phyloP scores from a whole-genome alignment of 2,888 invertebrate genomes.

The Tupiocoris notatus region DNA sequence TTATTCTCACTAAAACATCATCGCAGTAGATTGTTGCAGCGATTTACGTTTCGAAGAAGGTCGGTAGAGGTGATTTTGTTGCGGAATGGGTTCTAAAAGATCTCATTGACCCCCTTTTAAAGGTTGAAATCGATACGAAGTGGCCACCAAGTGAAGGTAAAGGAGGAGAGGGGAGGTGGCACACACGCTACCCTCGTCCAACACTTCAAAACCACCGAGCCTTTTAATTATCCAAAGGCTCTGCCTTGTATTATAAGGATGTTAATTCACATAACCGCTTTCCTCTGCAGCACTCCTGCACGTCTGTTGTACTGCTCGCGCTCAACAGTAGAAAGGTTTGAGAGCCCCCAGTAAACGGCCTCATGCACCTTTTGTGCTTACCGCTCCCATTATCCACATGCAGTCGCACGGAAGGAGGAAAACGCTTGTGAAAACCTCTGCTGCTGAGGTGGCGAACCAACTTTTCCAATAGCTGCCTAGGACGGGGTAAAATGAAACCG shows the following conservation, averaged over 20 bases:
- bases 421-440: slow-evolving; percentile 6
- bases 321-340: background rate
- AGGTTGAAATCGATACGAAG: slow-evolving; percentile 29
- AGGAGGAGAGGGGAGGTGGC: background rate
- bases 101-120: slow-evolving; percentile 34
- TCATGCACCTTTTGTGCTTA: background rate
- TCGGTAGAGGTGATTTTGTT: background rate
- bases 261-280: slow-evolving; percentile 36
- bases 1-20: no score
- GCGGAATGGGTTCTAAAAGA: slow-evolving; percentile 23
- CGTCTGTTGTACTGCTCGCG: no score
- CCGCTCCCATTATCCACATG: slow-evolving; percentile 28
- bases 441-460: slow-evolving; percentile 1
- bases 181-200: slow-evolving; percentile 23
- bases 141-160: background rate
- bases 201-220: slow-evolving; percentile 20
- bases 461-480: slow-evolving; percentile 17
- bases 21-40: no score
- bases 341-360: background rate
- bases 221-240: slow-evolving; percentile 27
- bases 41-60: slow-evolving; percentile 21
- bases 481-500: background rate
- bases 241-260: slow-evolving; percentile 23
- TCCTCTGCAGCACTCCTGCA: background rate
- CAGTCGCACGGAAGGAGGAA: slow-evolving; percentile 17